Percentiles rank a stretch among this genome's conserved stretches.
These are phyloP conservation scores for Molanna angustata DNA, from an alignment of 2,888 invertebrate genomes.

Conservation along the genomic window DNA sequence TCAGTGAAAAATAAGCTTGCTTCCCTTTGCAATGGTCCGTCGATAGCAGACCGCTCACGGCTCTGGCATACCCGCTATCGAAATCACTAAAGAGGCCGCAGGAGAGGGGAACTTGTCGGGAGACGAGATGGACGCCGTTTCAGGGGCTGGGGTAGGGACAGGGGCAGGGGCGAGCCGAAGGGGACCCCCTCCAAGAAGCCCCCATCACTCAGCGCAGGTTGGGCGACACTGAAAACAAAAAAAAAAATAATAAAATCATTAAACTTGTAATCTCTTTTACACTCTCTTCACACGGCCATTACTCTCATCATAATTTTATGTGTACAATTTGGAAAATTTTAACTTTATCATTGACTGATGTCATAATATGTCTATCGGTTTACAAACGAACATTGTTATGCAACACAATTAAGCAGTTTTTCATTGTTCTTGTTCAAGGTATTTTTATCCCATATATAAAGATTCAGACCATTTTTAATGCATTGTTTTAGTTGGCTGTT, in stretches of 20 bases:
- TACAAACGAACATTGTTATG: too few species aligned
- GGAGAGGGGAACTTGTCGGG: constrained; percentile 62
- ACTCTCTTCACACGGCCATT: constrained; percentile 6
- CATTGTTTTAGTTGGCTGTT: too few species aligned
- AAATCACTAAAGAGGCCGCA: constrained; percentile 81
- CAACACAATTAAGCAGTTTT: too few species aligned
- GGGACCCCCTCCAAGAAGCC: constrained; percentile 45
- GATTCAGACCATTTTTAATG: too few species aligned
- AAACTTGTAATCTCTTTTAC: constrained; percentile 5
- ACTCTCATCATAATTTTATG: background rate
- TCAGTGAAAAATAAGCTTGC: constrained; percentile 12
- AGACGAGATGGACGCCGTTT: constrained; percentile 57
- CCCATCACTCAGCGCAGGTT: constrained; percentile 50
- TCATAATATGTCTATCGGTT: too few species aligned
- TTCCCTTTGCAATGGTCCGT: constrained; percentile 8
- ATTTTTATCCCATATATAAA: too few species aligned
- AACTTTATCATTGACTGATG: too few species aligned
- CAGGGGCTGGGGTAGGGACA: too few species aligned
- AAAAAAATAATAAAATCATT: too few species aligned
- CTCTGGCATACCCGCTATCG: constrained; percentile 58
- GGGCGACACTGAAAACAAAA: constrained; percentile 5
- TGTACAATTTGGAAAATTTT: background rate
- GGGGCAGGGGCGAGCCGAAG: constrained; percentile 44
- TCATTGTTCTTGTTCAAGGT: too few species aligned
- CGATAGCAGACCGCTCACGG: constrained; percentile 21